A percentile compares a stretch with the other conserved stretches of the same genome.
phyloP scores from a whole-genome alignment of 2,888 invertebrate genomes.

The Cheilosia vernalis region DNA sequence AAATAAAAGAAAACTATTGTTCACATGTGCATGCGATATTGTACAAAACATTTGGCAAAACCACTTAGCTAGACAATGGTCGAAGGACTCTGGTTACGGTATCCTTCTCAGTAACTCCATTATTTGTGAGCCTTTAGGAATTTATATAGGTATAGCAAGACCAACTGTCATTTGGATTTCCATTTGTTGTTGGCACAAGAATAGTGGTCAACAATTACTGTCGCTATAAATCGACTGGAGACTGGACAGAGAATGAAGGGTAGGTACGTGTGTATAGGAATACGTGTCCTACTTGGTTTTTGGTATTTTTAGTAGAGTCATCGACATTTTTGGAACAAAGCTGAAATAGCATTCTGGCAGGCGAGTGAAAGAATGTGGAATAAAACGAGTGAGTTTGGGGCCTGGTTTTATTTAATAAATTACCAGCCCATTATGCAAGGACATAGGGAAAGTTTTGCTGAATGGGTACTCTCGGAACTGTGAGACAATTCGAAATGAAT shows the following conservation, averaged over 20 bases:
- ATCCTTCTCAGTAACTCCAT: slow-evolving; percentile 14
- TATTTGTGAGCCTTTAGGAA: slow-evolving; percentile 35
- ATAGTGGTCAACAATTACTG: slow-evolving; percentile 64
- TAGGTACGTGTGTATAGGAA: background rate
- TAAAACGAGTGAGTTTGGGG: slow-evolving; percentile 15
- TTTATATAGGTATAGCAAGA: slow-evolving; percentile 54
- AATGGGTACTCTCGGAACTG: slow-evolving; percentile 4
- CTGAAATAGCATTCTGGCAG: background rate
- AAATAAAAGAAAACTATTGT: slow-evolving; percentile 38
- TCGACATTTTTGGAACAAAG: slow-evolving; percentile 25
- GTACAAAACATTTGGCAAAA: slow-evolving; percentile 43
- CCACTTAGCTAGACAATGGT: slow-evolving; percentile 37
- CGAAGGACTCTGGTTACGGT: background rate
- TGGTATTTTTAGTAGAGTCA: slow-evolving; percentile 44
- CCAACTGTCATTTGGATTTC: slow-evolving; percentile 52
- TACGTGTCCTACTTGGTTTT: slow-evolving; percentile 44
- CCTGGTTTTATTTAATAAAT: slow-evolving; percentile 59
- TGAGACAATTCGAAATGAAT: background rate
- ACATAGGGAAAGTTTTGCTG: slow-evolving; percentile 16
- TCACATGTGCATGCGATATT: background rate
- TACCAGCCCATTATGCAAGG: slow-evolving; percentile 58
- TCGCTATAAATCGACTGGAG: slow-evolving; percentile 66
- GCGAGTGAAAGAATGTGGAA: slow-evolving; percentile 6
- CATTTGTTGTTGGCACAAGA: slow-evolving; percentile 41
- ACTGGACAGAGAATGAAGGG: slow-evolving; percentile 54